These are phyloP conservation scores for Laticauda laticaudata DNA, from an alignment of 2,113 vertebrate species.

Conservation along the genomic window DNA sequence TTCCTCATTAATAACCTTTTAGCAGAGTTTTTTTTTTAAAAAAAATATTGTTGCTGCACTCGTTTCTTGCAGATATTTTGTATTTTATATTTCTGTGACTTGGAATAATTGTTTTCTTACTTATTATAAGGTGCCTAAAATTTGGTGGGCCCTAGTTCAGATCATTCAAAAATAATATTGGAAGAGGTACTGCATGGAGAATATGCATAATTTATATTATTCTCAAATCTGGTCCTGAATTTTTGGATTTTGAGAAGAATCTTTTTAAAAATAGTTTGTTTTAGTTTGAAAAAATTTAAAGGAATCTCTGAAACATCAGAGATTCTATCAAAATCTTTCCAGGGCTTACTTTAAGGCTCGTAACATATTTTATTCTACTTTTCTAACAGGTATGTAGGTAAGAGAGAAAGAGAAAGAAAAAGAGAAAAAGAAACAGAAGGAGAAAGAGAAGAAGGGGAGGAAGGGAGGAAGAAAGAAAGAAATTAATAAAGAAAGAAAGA, in stretches of 20 bases:
- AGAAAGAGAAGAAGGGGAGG: not conserved
- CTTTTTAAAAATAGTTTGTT: not conserved
- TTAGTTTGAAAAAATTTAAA: not conserved
- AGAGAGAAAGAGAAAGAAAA: not conserved
- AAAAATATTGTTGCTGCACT: not conserved
- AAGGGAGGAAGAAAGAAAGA: no score
- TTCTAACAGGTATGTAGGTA: not conserved
- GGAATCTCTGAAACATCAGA: not conserved
- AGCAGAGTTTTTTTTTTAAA: not conserved
- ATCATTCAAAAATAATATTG: not conserved
- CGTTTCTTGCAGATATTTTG: not conserved
- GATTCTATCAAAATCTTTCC: not conserved
- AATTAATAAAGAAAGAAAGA: no score
- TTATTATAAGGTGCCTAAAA: not conserved
- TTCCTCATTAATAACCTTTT: not conserved
- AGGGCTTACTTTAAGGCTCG: not conserved
- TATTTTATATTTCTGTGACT: not conserved
- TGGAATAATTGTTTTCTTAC: not conserved
- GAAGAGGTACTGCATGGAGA: not conserved
- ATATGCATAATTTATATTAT: not conserved
- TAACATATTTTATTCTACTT: not conserved
- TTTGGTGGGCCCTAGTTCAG: not conserved
- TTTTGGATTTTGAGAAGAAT: not conserved
- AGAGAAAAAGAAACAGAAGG: fast-evolving
- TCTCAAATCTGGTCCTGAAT: not conserved